phyloP scores from a whole-genome alignment of 2,888 invertebrate species.

The Apocheima hispidaria region DNA sequence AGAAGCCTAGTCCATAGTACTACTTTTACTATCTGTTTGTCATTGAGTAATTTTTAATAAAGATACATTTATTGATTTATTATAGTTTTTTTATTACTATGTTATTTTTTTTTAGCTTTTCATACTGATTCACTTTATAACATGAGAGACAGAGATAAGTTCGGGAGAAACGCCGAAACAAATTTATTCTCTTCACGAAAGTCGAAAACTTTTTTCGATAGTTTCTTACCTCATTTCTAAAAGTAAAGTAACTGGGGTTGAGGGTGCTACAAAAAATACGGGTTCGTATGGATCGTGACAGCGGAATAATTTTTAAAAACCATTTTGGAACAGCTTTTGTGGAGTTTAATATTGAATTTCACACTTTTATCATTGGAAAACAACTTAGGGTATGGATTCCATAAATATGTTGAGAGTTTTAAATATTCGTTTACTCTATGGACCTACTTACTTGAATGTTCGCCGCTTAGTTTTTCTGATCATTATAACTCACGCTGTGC shows the following conservation, averaged over 20 bases:
- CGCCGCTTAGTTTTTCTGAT: not conserved
- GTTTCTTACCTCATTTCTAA: conserved; percentile 55
- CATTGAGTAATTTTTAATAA: too few species aligned
- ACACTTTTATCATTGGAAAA: conserved; percentile 63
- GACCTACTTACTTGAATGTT: not conserved
- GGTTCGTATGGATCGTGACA: conserved; percentile 68
- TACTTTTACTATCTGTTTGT: too few species aligned
- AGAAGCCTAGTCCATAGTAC: too few species aligned
- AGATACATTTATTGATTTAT: too few species aligned
- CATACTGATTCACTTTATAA: too few species aligned
- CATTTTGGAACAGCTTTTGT: conserved; percentile 67
- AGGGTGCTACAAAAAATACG: conserved; percentile 75
- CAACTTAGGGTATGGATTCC: conserved; percentile 68
- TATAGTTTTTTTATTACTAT: too few species aligned
- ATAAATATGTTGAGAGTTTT: conserved; percentile 61
- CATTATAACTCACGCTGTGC: not conserved
- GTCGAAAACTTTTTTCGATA: conserved; percentile 17
- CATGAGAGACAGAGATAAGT: not conserved
- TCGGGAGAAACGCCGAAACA: not conserved
- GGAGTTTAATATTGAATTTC: conserved; percentile 75
- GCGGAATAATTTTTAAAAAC: conserved; percentile 70
- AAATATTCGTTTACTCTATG: conserved; percentile 2
- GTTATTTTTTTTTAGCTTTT: too few species aligned
- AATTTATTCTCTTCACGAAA: not conserved
- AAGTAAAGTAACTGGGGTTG: conserved; percentile 74